Evolutionary conservation across 2,888 invertebrate species (phyloP).

Genomic region (Amitus sp.): DNA sequence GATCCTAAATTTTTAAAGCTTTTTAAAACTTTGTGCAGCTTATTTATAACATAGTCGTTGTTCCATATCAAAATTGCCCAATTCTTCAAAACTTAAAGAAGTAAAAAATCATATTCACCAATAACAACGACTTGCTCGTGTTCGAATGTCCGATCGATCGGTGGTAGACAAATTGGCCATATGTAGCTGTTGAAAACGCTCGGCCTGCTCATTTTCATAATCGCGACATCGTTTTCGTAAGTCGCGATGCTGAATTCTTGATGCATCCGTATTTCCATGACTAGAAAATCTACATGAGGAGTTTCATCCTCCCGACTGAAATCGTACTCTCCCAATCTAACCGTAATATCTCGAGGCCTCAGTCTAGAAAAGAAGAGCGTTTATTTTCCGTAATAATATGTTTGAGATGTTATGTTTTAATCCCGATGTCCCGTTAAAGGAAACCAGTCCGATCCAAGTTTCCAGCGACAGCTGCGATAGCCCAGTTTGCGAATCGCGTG

Average conservation of each 20-base stretch:
- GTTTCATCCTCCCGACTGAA: conserved; percentile 75
- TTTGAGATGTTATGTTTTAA: too few relatives aligned
- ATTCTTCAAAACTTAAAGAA: too few relatives aligned
- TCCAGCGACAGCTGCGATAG: too few relatives aligned
- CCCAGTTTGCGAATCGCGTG: too few relatives aligned
- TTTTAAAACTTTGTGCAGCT: too few relatives aligned
- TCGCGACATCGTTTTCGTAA: conserved; percentile 82
- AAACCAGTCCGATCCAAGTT: too few relatives aligned
- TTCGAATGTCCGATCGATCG: conserved; percentile 70
- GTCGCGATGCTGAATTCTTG: conserved; percentile 74
- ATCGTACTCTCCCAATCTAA: conserved; percentile 86
- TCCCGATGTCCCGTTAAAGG: too few relatives aligned
- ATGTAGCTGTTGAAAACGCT: conserved; percentile 81
- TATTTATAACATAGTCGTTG: too few relatives aligned
- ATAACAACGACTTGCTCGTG: conserved; percentile 75
- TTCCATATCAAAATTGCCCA: too few relatives aligned
- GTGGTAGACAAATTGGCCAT: conserved; percentile 87
- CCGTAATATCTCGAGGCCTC: conserved; percentile 71
- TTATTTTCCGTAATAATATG: too few relatives aligned
- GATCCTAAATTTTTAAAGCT: too few relatives aligned
- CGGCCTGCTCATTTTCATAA: conserved; percentile 74
- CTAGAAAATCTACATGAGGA: conserved; percentile 75
- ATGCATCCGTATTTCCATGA: conserved; percentile 75
- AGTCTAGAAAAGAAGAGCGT: conserved; percentile 68
- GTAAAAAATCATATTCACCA: conserved; percentile 66